phyloP scores from a whole-genome alignment of 2,888 invertebrate species.

The Teleiodes luculella region DNA sequence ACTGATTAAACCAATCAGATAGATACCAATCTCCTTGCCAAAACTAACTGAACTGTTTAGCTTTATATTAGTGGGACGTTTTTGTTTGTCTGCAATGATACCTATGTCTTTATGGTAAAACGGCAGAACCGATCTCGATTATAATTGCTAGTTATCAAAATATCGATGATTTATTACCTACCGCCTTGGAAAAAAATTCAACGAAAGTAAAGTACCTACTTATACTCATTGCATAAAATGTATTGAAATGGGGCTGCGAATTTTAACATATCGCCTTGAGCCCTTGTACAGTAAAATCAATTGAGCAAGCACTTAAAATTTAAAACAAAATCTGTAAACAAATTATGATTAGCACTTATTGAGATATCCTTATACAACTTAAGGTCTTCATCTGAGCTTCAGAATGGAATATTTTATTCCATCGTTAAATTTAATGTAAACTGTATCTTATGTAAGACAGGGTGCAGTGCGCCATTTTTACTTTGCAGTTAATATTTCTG shows the following conservation, averaged over 20 bases:
- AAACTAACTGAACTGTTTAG: no score
- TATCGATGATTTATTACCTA: no score
- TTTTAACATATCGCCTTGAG: neutral
- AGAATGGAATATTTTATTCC: conserved; percentile 4
- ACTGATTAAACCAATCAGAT: no score
- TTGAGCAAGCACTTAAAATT: neutral
- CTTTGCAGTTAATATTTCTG: neutral
- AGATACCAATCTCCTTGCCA: no score
- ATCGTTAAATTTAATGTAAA: conserved; percentile 9
- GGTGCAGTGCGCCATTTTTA: conserved; percentile 1
- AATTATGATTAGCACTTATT: conserved; percentile 7
- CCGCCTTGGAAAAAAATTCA: no score
- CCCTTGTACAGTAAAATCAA: neutral
- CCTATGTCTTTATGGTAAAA: no score
- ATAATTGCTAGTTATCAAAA: no score
- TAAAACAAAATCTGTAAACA: conserved; percentile 1
- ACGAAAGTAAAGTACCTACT: no score
- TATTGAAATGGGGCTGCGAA: neutral
- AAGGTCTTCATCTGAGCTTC: conserved; percentile 9
- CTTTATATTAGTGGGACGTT: no score
- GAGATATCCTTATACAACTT: conserved; percentile 1
- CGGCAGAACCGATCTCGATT: no score
- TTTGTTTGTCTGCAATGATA: no score
- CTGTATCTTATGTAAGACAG: conserved; percentile 11
- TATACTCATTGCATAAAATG: no score